Conservation (phyloP, 2,113 vertebrate genomes). For the Ciconia maguari region DNA sequence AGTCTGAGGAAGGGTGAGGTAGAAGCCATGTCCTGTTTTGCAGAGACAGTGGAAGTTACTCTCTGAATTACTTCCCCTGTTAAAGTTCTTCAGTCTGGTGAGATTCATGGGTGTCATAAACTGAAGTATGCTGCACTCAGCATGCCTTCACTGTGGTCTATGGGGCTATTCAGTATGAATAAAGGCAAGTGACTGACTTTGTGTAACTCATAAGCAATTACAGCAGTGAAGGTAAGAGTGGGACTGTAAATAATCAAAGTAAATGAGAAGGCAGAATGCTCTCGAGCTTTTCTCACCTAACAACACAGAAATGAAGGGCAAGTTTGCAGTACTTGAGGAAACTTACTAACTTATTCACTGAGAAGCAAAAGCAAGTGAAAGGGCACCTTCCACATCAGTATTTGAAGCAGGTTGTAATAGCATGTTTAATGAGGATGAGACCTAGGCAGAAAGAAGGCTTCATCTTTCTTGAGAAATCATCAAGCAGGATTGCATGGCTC, state of each 20-base stretch:
- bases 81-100: not conserved
- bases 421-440: slow-evolving; percentile 29
- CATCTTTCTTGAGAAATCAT: slow-evolving; percentile 30
- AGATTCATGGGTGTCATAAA: slow-evolving; percentile 36
- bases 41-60: not conserved
- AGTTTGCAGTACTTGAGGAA: not conserved
- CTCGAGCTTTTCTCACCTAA: slow-evolving; percentile 24
- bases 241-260: slow-evolving; percentile 39
- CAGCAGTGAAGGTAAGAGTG: not conserved
- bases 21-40: slow-evolving; percentile 4
- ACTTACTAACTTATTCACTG: slow-evolving; percentile 23
- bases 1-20: not conserved
- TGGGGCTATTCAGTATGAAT: not conserved
- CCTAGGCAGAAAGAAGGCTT: not conserved
- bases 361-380: slow-evolving; percentile 32
- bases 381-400: slow-evolving; percentile 27
- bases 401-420: slow-evolving; percentile 13
- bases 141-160: not conserved
- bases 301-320: not conserved
- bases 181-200: slow-evolving; percentile 32
- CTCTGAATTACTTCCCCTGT: slow-evolving; percentile 5
- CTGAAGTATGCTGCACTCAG: not conserved
- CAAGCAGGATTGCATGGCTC: not conserved
- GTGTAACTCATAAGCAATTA: slow-evolving; percentile 28
- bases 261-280: slow-evolving; percentile 32